Base-by-base conservation (phyloP, 37 sponge, comb jelly and placozoan genomes). In the Amphimedon queenslandica region DNA sequence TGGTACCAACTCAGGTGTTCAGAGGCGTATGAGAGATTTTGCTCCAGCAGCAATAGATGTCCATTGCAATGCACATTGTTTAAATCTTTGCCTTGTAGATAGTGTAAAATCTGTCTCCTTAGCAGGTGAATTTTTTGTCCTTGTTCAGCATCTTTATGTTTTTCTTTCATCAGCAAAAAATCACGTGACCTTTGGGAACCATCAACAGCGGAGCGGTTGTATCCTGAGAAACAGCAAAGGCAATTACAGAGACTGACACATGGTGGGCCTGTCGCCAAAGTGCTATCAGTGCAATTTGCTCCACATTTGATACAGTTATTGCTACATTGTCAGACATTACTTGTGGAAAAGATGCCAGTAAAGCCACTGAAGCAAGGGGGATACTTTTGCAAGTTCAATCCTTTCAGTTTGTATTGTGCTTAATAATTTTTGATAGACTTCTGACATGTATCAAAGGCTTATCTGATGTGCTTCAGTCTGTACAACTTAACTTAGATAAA, bases 61-160 rank as follows among this genome's bases (percentile, higher is more conserved):
- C n/a, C n/a, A n/a, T n/a, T 47, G 51, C 51, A 18, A 29, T 75
- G 64, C 74, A 73, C 58, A 73, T 56, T 31, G 21, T 3, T 33
- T 79, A 11, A 82, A 82, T 42, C 41, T 81, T 30, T 57, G 40
- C 27, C 57, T 81, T 35, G 74, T 82, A 66, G 82, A 82, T 66
- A 40, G 74, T 65, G 75, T 53, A 20, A 74, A 74, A 56, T 0
- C 29, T 29, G 66, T 82, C 10, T 63, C 57, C 34, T 36, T 24
- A 33, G 82, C 69, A 2, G 24, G 33, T 11, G 47, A 73, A 34
- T 82, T 81, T 65, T 82, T 82, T 64, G 51, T 41, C 8, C 68
- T 82, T 21, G 35, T 82, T 41, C 57, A 82, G 43, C 11, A 37
- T 16, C 67, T 73, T 36, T 82, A 82, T 66, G 69, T 67, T 21